A percentile compares a stretch with the other conserved stretches of the same genome.
Evolutionary conservation across 2,888 invertebrate genomes (phyloP).

Genomic region (Drosophila paranaensis): DNA sequence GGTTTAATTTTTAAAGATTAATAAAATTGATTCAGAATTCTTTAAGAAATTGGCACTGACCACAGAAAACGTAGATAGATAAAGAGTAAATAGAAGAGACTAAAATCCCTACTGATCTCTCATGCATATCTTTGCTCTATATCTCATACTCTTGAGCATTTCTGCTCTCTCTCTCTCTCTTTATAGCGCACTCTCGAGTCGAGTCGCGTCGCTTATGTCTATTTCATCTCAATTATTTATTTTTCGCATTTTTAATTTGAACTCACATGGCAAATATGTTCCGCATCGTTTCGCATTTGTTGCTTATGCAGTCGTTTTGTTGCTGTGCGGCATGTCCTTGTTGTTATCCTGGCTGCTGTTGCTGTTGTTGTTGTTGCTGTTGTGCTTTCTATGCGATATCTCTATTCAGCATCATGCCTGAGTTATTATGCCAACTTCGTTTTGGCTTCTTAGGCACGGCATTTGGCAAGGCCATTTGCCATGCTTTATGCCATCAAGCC

Average conservation of each 20-base stretch:
- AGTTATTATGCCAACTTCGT: conserved; percentile 79
- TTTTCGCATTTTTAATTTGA: conserved; percentile 48
- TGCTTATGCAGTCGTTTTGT: conserved; percentile 4
- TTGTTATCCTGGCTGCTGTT: neutral
- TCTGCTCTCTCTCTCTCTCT: neutral
- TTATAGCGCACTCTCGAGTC: conserved; percentile 13
- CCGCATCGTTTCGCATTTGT: conserved; percentile 36
- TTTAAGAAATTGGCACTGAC: too few relatives aligned
- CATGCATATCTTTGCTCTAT: neutral
- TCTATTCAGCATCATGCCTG: conserved; percentile 72
- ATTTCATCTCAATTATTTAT: conserved; percentile 15
- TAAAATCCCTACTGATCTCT: neutral
- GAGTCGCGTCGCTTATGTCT: neutral
- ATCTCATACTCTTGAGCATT: neutral
- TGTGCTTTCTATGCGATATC: conserved; percentile 50
- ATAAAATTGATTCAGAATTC: too few relatives aligned
- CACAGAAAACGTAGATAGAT: too few relatives aligned
- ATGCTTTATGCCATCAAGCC: conserved; percentile 54
- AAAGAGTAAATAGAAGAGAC: neutral
- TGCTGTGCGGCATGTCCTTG: conserved; percentile 13
- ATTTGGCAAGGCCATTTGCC: conserved; percentile 79
- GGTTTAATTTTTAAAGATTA: too few relatives aligned
- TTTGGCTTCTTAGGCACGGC: conserved; percentile 74
- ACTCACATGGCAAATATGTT: conserved; percentile 45
- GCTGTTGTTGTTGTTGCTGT: conserved; percentile 15